A percentile compares a stretch with the other conserved stretches of the same genome.
phyloP scores from a whole-genome alignment of 2,797 vertebrate species.

The Lophius americanus region DNA sequence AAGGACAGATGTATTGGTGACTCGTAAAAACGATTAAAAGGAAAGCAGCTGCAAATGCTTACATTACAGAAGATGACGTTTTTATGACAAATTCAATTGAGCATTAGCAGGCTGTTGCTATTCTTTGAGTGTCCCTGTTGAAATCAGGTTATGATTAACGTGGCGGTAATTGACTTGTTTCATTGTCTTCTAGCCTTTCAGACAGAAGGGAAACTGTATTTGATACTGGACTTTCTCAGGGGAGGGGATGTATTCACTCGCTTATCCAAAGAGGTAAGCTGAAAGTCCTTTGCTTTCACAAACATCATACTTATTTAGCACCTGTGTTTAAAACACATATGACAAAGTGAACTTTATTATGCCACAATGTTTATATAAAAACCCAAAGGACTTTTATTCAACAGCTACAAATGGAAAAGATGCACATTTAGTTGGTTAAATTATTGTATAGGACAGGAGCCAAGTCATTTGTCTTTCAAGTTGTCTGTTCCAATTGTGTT shows the following conservation, averaged over 20 bases:
- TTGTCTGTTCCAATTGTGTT: conserved; percentile 39
- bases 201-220: conserved; percentile 99
- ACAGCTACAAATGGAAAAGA: conserved; percentile 43
- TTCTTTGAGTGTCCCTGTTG: conserved; percentile 2
- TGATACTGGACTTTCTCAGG: conserved; percentile 99
- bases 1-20: background rate
- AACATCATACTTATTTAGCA: background rate
- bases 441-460: conserved; percentile 22
- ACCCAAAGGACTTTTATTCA: conserved; percentile 33
- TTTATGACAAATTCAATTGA: too few relatives aligned
- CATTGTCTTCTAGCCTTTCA: conserved; percentile 89
- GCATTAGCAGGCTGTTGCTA: conserved; percentile 2
- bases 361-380: conserved; percentile 26
- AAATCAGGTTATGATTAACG: background rate
- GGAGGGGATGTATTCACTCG: conserved; percentile 99
- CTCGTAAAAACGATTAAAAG: background rate
- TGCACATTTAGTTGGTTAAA: conserved; percentile 41
- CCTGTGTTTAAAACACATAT: conserved; percentile 33
- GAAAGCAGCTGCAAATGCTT: too few relatives aligned
- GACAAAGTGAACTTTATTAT: conserved; percentile 23
- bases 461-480: conserved; percentile 37
- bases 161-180: conserved; percentile 17
- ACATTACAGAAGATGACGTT: too few relatives aligned
- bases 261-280: conserved; percentile 99
- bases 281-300: conserved; percentile 14